A percentile compares a stretch with the other conserved stretches of the same genome.
These are phyloP conservation scores for Antheraea assamensis DNA, from an alignment of 2,888 invertebrate species.

Conservation along the genomic window DNA sequence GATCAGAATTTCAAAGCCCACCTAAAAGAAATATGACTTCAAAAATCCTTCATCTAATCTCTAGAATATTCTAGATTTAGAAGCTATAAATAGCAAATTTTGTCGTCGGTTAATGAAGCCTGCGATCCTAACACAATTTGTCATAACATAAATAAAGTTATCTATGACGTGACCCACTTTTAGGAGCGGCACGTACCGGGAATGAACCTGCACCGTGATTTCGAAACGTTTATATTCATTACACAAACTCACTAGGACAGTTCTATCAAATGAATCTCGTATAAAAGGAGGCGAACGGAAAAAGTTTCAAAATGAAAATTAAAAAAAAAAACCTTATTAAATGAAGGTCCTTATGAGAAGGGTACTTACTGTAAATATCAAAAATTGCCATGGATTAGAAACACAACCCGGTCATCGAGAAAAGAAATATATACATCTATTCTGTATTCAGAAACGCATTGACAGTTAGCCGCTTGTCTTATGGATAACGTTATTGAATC, in stretches of 20 bases:
- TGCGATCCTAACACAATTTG: constrained; percentile 16
- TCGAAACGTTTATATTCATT: constrained; percentile 2
- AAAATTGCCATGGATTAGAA: too few species aligned
- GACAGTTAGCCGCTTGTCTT: too few species aligned
- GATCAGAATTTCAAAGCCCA: too few species aligned
- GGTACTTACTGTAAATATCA: too few species aligned
- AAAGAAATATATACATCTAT: too few species aligned
- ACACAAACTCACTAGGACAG: too few species aligned
- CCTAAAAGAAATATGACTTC: too few species aligned
- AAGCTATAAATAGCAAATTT: neutral
- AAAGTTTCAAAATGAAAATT: neutral
- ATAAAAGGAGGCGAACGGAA: neutral
- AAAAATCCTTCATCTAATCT: neutral
- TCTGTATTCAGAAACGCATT: too few species aligned
- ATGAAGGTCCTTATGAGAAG: too few species aligned
- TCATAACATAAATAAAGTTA: constrained; percentile 16
- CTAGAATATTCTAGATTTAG: neutral
- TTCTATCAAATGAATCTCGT: neutral
- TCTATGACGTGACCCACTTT: constrained; percentile 12
- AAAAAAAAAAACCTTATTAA: too few species aligned
- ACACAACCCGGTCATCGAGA: too few species aligned
- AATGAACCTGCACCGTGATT: constrained; percentile 1
- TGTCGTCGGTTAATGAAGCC: constrained; percentile 10
- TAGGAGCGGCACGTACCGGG: neutral
- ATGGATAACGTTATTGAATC: too few species aligned